A percentile compares a stretch with the other conserved stretches of the same genome.
Conservation (phyloP, 2,113 vertebrate genomes). For the Nycticryphes semicollaris region DNA sequence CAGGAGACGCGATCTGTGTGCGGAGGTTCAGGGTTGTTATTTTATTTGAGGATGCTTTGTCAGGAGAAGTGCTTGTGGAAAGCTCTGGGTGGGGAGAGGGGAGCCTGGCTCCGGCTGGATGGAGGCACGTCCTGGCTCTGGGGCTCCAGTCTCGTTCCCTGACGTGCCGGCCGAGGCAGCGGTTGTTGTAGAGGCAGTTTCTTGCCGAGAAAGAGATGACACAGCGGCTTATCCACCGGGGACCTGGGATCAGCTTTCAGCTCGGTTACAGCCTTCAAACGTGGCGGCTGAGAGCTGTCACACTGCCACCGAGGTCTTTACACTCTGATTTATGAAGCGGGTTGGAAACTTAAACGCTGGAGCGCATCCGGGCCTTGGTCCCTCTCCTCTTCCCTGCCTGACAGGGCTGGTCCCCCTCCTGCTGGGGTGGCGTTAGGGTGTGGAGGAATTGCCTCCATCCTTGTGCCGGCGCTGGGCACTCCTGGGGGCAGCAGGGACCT, state of each 20-base stretch:
- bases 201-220: slow-evolving; percentile 58
- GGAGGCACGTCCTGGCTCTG: background rate
- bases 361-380: background rate
- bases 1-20: slow-evolving; percentile 28
- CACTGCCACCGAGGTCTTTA: slow-evolving; percentile 55
- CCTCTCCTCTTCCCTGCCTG: background rate
- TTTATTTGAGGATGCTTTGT: slow-evolving; percentile 28
- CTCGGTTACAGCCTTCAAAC: slow-evolving; percentile 41
- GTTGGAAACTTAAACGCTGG: slow-evolving; percentile 5
- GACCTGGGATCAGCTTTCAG: slow-evolving; percentile 57
- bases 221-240: slow-evolving; percentile 47
- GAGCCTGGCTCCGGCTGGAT: background rate
- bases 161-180: background rate
- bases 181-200: slow-evolving; percentile 48
- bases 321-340: slow-evolving; percentile 58
- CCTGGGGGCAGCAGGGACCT: background rate
- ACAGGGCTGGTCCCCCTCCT: background rate
- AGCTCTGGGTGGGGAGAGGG: background rate
- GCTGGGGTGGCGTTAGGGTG: background rate
- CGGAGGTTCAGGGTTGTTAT: background rate
- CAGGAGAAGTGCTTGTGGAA: slow-evolving; percentile 37
- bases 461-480: background rate
- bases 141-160: background rate
- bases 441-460: background rate
- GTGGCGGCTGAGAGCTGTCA: slow-evolving; percentile 63